Conservation (phyloP, 2,888 invertebrate genomes). For the Galeopsomyia nigrocyanea region DNA sequence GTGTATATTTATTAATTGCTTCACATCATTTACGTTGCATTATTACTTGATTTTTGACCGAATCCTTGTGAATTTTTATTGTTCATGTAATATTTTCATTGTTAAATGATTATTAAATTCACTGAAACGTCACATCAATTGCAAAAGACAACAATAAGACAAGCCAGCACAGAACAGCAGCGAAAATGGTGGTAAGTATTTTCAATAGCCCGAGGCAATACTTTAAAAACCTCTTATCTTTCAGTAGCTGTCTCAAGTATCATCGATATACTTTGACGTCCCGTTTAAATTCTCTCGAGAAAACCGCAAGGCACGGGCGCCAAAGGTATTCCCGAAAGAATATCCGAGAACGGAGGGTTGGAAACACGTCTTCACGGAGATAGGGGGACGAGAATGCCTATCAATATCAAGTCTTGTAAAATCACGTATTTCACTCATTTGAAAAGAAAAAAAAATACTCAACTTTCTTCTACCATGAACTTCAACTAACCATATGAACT, state of each 20-base stretch:
- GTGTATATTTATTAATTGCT: no score
- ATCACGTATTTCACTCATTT: slow-evolving; percentile 16
- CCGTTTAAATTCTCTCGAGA: slow-evolving; percentile 50
- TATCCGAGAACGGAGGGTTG: slow-evolving; percentile 32
- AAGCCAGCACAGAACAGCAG: no score
- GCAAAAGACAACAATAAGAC: no score
- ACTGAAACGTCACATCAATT: no score
- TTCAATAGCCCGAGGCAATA: slow-evolving; percentile 52
- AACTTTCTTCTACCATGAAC: no score
- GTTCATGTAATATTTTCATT: no score
- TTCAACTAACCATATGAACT: no score
- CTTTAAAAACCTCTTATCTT: slow-evolving; percentile 54
- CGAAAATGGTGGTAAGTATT: slow-evolving; percentile 29
- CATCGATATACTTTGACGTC: slow-evolving; percentile 58
- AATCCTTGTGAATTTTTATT: no score
- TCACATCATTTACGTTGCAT: no score
- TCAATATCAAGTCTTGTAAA: slow-evolving; percentile 21
- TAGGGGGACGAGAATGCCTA: slow-evolving; percentile 22
- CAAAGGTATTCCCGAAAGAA: slow-evolving; percentile 43
- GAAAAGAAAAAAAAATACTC: background rate
- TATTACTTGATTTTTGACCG: no score
- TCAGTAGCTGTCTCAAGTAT: slow-evolving; percentile 53
- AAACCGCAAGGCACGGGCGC: slow-evolving; percentile 23
- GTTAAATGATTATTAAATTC: no score
- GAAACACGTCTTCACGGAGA: slow-evolving; percentile 25